Evolutionary conservation across 1,140 invertebrate genomes (phyloP), one percentile per base, ranked within the genome.

Genomic region (Galleria mellonella): DNA sequence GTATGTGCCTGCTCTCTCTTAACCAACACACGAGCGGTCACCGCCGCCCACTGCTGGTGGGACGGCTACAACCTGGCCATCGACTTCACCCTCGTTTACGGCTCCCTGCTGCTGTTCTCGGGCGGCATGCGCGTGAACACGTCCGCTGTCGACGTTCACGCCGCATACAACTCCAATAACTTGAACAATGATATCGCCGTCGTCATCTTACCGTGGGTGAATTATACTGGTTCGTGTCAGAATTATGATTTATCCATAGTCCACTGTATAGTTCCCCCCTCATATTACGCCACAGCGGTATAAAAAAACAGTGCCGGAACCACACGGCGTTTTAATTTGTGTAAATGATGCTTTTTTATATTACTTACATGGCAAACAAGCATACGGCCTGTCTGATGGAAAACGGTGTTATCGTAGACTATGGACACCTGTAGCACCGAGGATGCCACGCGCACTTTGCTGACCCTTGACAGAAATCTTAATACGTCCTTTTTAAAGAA

Each of bases 31-130:
- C n/a, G 27, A 4, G 28, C 13, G 4, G n/a, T 29, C 9, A 41
- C 40, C 1, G 40, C 40, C 1, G 40, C 40, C 4, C 40, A 43
- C 15, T 43, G 40, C 27, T 41, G 40, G 40, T 15, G 3, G 4
- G 40, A 43, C 15, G 40, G 40, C 3, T 1, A 4, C 15, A 23
- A 32, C 3, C 40, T 32, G 32, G 40, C 40, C 4, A 15, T 14
- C 8, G 12, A 14, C 29, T 43, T 32, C 10, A 13, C n/a, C 3
- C 29, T 43, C 3, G 40, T 43, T 13, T 23, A 6, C 6, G 29
- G 29, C 9, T 39, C 37, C 9, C 4, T 28, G 5, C 17, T 10
- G 7, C 4, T 39, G 23, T 39, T 39, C 37, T 6, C 27, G 5
- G 37, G 37, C 37, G 37, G 37, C 8, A 29, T 10, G 5, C 7